phyloP scores from a whole-genome alignment of 2,113 vertebrate genomes.

The Marmota flaviventris region DNA sequence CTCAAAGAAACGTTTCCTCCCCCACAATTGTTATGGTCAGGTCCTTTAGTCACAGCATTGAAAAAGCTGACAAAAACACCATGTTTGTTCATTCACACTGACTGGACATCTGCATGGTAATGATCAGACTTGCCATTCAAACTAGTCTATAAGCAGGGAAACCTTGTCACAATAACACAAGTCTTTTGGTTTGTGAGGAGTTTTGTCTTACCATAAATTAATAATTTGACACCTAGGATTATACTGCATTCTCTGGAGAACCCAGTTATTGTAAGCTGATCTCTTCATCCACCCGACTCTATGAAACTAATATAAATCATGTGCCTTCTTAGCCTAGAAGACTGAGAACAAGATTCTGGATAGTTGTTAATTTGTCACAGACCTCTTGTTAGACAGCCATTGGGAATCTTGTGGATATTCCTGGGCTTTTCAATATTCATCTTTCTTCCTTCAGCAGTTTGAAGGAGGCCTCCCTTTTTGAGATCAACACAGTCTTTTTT shows the following conservation, averaged over 20 bases:
- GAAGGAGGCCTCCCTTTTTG: not conserved
- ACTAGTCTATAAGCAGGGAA: not conserved
- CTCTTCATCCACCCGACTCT: not conserved
- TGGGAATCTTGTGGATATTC: not conserved
- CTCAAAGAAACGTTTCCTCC: no score
- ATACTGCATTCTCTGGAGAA: not conserved
- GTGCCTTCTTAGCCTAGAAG: not conserved
- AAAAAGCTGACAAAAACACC: no score
- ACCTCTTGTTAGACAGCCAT: not conserved
- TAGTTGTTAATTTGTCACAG: not conserved
- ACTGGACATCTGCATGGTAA: not conserved
- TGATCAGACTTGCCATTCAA: not conserved
- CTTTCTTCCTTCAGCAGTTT: not conserved
- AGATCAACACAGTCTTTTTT: not conserved
- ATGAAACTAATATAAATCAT: not conserved
- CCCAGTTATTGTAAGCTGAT: not conserved
- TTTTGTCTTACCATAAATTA: conserved; percentile 24
- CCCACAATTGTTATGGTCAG: no score
- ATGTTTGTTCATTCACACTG: not conserved
- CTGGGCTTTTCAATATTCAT: not conserved
- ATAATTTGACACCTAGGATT: not conserved
- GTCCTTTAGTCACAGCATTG: no score
- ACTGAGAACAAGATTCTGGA: not conserved
- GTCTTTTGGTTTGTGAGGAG: not conserved
- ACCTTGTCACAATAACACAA: not conserved